A percentile compares a stretch with the other conserved stretches of the same genome.
Evolutionary conservation across 2,113 vertebrate species (phyloP).

Genomic region (Calcarius ornatus): DNA sequence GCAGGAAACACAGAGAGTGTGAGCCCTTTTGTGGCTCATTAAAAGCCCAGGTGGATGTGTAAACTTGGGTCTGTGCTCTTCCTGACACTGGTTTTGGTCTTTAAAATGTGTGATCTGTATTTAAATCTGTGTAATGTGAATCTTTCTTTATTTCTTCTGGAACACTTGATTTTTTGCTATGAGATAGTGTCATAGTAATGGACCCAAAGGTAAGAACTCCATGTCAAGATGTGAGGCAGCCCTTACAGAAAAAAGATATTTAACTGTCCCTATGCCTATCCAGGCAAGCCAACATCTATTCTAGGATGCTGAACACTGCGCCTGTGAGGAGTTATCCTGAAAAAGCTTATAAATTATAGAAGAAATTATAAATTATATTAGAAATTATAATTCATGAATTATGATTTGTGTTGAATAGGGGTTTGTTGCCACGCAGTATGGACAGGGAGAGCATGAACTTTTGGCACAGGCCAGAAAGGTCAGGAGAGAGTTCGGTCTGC

Average conservation of each 20-base stretch:
- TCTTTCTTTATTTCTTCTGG: background rate
- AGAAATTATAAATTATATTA: too few relatives aligned
- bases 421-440: background rate
- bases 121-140: background rate
- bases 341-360: too few relatives aligned
- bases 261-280: background rate
- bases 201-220: background rate
- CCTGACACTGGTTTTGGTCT: background rate
- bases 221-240: background rate
- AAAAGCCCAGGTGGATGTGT: background rate
- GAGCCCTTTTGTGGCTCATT: background rate
- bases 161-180: background rate
- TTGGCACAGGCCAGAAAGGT: background rate
- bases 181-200: background rate
- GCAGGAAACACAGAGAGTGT: background rate
- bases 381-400: background rate
- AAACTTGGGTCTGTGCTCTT: background rate
- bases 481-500: background rate
- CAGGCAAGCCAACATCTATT: background rate
- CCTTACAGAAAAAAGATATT: background rate
- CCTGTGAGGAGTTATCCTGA: background rate
- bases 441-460: background rate
- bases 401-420: background rate
- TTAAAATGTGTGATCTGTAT: background rate
- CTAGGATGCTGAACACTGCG: background rate